Conservation (phyloP, 2,888 invertebrate genomes). For the Sympetrum striolatum region DNA sequence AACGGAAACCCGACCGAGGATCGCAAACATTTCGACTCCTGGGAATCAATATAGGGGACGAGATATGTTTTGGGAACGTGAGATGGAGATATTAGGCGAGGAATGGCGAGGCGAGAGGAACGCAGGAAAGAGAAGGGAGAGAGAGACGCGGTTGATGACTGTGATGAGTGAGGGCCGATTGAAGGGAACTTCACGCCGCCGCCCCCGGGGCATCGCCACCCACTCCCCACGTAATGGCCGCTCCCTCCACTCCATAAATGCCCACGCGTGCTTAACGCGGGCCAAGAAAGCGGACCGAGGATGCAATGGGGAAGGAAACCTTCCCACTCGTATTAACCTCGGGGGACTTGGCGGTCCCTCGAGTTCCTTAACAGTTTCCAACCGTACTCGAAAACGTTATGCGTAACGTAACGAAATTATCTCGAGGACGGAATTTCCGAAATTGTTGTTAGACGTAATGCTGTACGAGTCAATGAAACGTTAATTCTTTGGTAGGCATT, state of each 20-base stretch:
- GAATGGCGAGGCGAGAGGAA: neutral
- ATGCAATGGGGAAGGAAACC: neutral
- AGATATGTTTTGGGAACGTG: constrained; percentile 28
- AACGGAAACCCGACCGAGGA: neutral
- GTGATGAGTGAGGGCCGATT: constrained; percentile 13
- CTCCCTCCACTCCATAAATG: constrained; percentile 5
- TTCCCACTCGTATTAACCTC: neutral
- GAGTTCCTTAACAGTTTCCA: constrained; percentile 18
- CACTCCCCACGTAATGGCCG: constrained; percentile 9
- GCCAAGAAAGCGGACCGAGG: neutral
- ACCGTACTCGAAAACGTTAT: neutral
- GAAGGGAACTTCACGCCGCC: constrained; percentile 7
- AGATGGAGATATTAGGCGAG: constrained; percentile 28
- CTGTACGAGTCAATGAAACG: neutral
- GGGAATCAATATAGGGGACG: constrained; percentile 29
- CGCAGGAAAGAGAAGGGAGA: neutral
- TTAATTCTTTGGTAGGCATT: no score
- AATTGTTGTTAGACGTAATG: neutral
- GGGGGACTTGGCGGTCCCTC: neutral
- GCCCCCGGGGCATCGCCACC: neutral
- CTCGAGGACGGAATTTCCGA: neutral
- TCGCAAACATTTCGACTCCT: constrained; percentile 10
- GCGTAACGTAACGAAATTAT: neutral
- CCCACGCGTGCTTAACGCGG: constrained; percentile 35
- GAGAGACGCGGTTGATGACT: constrained; percentile 1